Percentiles rank a stretch among this genome's conserved stretches.
Evolutionary conservation across 1,140 invertebrate genomes (phyloP).

Genomic region (Vanessa tameamea): DNA sequence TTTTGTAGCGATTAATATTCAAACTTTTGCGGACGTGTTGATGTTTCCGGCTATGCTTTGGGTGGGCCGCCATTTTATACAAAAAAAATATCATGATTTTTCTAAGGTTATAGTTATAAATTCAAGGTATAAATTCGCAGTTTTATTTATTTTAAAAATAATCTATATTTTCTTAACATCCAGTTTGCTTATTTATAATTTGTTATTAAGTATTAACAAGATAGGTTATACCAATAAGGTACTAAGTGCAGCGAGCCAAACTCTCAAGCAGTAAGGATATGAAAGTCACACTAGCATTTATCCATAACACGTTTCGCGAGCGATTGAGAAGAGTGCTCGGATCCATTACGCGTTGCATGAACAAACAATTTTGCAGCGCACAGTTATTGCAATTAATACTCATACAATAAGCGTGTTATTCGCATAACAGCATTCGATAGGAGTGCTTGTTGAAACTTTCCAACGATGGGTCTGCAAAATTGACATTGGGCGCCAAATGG

Average conservation of each 20-base stretch:
- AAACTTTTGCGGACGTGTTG: too few species aligned
- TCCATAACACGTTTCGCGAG: slow-evolving; percentile 69
- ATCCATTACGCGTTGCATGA: slow-evolving; percentile 66
- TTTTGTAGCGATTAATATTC: too few species aligned
- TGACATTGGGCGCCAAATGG: slow-evolving; percentile 74
- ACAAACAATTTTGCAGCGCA: slow-evolving; percentile 50
- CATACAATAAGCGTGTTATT: slow-evolving; percentile 48
- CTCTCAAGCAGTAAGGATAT: slow-evolving; percentile 39
- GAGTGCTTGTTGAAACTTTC: slow-evolving; percentile 54
- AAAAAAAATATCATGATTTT: too few species aligned
- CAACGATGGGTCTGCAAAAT: slow-evolving; percentile 65
- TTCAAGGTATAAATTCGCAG: not conserved
- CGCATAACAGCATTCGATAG: slow-evolving; percentile 35
- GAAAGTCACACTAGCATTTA: slow-evolving; percentile 73
- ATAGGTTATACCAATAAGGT: not conserved
- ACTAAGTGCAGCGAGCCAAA: slow-evolving; percentile 21
- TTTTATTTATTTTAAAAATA: too few species aligned
- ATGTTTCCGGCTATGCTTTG: too few species aligned
- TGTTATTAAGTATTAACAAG: not conserved
- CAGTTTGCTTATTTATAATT: not conserved
- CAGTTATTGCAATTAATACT: slow-evolving; percentile 51
- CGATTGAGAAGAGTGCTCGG: slow-evolving; percentile 68
- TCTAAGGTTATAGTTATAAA: not conserved
- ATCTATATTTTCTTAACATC: not conserved
- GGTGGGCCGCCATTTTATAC: too few species aligned